Evolutionary conservation across 2,113 vertebrate species (phyloP).

Genomic region (Austrofundulus limnaeus): DNA sequence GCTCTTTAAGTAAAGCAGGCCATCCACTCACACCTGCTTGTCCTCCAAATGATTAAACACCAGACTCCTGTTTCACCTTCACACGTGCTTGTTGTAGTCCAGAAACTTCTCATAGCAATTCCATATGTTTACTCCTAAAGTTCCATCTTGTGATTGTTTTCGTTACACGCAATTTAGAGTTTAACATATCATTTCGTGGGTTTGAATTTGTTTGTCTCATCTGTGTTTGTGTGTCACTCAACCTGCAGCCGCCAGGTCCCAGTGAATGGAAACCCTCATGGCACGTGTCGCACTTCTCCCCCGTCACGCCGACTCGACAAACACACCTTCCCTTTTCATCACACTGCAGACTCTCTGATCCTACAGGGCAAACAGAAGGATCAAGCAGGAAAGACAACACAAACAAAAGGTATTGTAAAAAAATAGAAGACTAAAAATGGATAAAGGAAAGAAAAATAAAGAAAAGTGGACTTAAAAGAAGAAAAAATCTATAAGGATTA

Average conservation of each 20-base stretch:
- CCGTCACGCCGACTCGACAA: constrained; percentile 84
- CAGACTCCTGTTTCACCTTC: neutral
- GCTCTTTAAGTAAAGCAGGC: neutral
- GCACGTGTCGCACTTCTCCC: constrained; percentile 91
- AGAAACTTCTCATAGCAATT: neutral
- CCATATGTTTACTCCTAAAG: neutral
- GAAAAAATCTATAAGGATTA: neutral
- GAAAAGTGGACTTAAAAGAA: neutral
- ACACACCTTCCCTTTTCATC: constrained; percentile 79
- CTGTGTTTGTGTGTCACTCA: constrained; percentile 60
- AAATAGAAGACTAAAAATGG: neutral
- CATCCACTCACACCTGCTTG: neutral
- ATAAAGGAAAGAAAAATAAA: neutral
- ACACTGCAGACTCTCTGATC: constrained; percentile 87
- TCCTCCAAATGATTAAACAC: neutral
- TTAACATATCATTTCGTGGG: neutral
- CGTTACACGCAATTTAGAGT: neutral
- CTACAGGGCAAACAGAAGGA: constrained; percentile 57
- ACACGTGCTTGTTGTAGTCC: neutral
- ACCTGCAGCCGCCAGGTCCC: constrained; percentile 91
- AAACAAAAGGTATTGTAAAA: neutral
- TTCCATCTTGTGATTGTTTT: neutral
- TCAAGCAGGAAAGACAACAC: constrained; percentile 2
- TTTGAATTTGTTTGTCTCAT: too few species aligned
- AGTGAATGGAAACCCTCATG: constrained; percentile 88